Evolutionary conservation across 2,797 vertebrate genomes (phyloP), one percentile per base, ranked within the genome.

Genomic region (Microctenopoma lineatum): DNA sequence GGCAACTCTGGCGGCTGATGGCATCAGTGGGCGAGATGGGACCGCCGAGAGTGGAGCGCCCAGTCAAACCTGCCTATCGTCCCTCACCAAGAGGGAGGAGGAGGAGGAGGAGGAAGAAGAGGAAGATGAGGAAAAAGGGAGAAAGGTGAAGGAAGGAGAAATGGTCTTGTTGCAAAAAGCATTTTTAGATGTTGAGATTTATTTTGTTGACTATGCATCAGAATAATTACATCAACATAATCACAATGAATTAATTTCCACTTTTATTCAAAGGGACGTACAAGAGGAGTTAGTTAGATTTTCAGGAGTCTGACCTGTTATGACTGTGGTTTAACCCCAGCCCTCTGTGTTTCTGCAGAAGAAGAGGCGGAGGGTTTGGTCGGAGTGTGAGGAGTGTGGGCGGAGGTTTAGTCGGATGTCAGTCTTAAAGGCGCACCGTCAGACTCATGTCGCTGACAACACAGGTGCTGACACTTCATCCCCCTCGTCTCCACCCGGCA

Each of bases 351-450:
- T 10, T 46, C 44, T 41, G 32, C 68, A 88, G 88, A 88, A 78
- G 79, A 90, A 93, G 83, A 73, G 91, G 14, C 75, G 91, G 39
- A 64, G 86, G 53, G 84, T 93, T 10, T 90, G 89, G 82, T 90
- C 92, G 0, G 86, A 83, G 63, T 95, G 94, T 5, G 90, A 92
- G 60, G 91, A 91, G 25, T 95, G 94, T 1, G 92, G 94, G 0
- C 92, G 88, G 14, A 67, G 90, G 62, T 95, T 94, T 85, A 90
- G 91, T 15, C 90, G 91, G 4, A 89, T 90, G 46, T 90, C 88
- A 0, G 89, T 92, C 21, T 91, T 95, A 39, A 93, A 92, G 76
- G 79, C 91, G 15, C 94, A 94, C 54, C 89, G 89, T 3, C 93
- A 91, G 79, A 89, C 82, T 0, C 94, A 94, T 69, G 39, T 53